These are phyloP conservation scores for Chrysaora quinquecirrha DNA, from an alignment of 30 jellyfish, hydroid and myxozoan genomes.

Conservation along the genomic window DNA sequence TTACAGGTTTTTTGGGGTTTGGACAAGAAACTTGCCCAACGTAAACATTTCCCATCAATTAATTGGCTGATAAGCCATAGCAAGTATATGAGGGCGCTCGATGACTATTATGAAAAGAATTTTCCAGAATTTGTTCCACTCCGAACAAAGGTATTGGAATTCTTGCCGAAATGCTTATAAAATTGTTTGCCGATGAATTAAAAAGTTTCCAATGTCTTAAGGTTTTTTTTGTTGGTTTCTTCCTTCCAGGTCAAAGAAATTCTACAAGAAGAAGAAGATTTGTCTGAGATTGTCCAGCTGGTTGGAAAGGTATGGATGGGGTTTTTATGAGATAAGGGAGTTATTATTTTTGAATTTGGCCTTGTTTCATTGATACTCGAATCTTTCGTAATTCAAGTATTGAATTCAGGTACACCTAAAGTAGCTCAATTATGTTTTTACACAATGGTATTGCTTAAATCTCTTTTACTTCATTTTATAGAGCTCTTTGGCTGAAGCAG, in stretches of 20 bases:
- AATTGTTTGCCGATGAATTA: too few species aligned
- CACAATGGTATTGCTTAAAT: too few species aligned
- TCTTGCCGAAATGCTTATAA: too few species aligned
- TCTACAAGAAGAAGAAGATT: conserved; percentile 98
- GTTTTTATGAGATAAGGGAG: too few species aligned
- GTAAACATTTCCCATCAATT: conserved; percentile 99
- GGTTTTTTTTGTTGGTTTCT: too few species aligned
- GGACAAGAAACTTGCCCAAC: conserved; percentile 98
- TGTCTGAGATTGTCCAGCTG: conserved; percentile 97
- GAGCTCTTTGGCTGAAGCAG: conserved; percentile 99
- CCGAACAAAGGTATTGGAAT: conserved; percentile 95
- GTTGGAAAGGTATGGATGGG: conserved; percentile 99
- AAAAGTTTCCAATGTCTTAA: too few species aligned
- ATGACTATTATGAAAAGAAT: conserved; percentile 90
- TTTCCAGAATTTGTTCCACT: conserved; percentile 92
- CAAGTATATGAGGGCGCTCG: conserved; percentile 96
- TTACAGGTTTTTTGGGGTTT: conserved; percentile 98
- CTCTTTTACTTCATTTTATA: conserved; percentile 3
- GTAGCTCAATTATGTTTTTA: too few species aligned
- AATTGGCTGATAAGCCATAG: conserved; percentile 99
- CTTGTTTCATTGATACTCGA: too few species aligned
- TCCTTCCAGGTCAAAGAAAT: conserved; percentile 89
- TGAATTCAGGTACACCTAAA: too few species aligned
- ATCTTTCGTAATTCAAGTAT: too few species aligned
- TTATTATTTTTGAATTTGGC: too few species aligned